Evolutionary conservation across 2,113 vertebrate species (phyloP), one percentile per base, ranked within the genome.

Genomic region (Dipodomys merriami): DNA sequence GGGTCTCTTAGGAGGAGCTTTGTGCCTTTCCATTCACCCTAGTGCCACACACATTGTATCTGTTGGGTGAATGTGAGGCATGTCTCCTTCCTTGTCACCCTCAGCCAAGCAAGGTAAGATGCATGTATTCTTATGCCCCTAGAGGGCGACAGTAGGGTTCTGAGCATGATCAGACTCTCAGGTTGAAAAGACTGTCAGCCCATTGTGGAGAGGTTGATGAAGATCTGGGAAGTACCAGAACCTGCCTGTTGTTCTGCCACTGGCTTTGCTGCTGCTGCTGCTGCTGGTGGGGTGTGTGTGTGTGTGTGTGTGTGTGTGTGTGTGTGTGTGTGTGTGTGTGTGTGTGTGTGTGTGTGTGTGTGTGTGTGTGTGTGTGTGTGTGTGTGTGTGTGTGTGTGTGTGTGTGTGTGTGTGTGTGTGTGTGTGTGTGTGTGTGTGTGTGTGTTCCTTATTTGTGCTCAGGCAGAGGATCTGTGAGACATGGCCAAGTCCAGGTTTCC

Each of bases 1-100:
- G 49, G 6, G 22, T 5, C 4, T 22, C 0, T 2, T 7, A 7
- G 74, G 57, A 33, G 53, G 18, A 4, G 22, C 27, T 9, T 2
- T 1, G 18, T 23, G 25, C 39, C 60, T 71, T 30, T 65, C 9
- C 35, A 64, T 13, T 77, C 20, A 74, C 72, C 20, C 23, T 0
- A 10, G 23, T 22, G 30, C 39, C 46, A 27, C 33, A 60, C 19
- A 19, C 18, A 83, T n/a, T 29, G 7, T 7, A 60, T 30, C 49
- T 35, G 18, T n/a, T 25, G 18, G 57, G 8, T 67, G 73, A 62
- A 53, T 13, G 11, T 35, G 9, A 44, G 16, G 15, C 19, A 64
- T 60, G 33, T 92, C 19, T 65, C 23, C 57, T 8, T 76, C 62
- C 35, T 44, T 11, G 9, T 13, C 29, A 72, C 16, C 33, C 33